phyloP scores from a whole-genome alignment of 2,113 vertebrate species.

The Oceanites oceanicus region DNA sequence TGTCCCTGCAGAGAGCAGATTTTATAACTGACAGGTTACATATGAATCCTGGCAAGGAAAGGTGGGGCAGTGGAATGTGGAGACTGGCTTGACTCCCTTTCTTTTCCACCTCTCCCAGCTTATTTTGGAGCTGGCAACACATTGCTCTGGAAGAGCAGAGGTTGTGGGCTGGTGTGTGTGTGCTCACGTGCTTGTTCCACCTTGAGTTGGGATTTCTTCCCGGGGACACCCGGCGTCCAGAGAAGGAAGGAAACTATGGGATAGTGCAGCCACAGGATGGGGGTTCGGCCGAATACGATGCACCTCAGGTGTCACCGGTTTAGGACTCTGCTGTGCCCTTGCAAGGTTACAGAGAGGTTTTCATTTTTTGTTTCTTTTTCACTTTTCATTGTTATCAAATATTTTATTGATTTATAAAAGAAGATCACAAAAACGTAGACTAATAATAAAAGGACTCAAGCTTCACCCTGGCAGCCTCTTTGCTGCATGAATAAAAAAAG shows the following conservation, averaged over 20 bases:
- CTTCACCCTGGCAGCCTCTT: not conserved
- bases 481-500: not conserved
- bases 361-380: not conserved
- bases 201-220: not conserved
- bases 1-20: not conserved
- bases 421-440: not conserved
- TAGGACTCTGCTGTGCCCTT: not conserved
- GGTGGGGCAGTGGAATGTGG: too few species aligned
- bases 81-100: not conserved
- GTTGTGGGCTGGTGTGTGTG: not conserved
- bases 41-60: not conserved
- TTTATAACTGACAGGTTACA: not conserved
- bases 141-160: not conserved
- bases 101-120: not conserved
- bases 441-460: not conserved
- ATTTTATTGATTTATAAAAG: not conserved
- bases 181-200: fast-evolving
- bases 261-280: not conserved
- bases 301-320: not conserved
- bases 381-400: not conserved
- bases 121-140: not conserved
- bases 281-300: not conserved
- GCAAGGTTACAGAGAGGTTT: not conserved
- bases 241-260: not conserved
- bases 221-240: not conserved